Base-by-base conservation (phyloP, 2,888 invertebrate species). In the Silvanus unidentatus region DNA sequence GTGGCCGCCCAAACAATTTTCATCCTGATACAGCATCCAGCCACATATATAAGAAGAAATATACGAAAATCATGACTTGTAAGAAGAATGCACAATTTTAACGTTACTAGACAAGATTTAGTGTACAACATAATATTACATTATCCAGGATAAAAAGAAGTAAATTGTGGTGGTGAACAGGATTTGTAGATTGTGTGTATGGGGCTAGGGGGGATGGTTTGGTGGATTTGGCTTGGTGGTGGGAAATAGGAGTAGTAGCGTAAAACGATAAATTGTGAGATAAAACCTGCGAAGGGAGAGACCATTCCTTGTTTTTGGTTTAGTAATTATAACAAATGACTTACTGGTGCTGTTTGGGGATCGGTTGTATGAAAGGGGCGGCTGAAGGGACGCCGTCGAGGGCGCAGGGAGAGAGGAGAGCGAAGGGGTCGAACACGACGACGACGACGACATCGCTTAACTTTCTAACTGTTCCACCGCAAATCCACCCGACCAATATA, bases 311-410 rank as follows among this genome's bases (percentile, higher is more conserved):
- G 67, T 66, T 68, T 68, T 66, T 65, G 66, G 68, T 65, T 66
- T 66, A 62, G 66, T 68, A 68, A 68, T 68, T 68, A 66, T 66
- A 68, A 68, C 66, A 63, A 68, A 68, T 60, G 67, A 63, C 64
- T 60, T 57, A 37, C 37, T 37, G 16, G 37, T 42, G 49, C 50
- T 56, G 55, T 16, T 13, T 6, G 37, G 14, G 10, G 35, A n/a
- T 13, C 32, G 12, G 32, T 32, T 32, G 32, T 12, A n/a, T 11
- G 5, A 12, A 12, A 11, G 32, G 11, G 32, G 12, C 32, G 58
- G 58, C 32, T 46, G 37, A 44, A 42, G 34, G 39, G 39, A 29
- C 40, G 16, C 39, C 35, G 22, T 5, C 22, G 3, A 22, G 22
- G 8, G 3, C 40, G 47, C 47, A 42, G 38, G 39, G 47, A 15